These are phyloP conservation scores for Camarhynchus parvulus DNA, from an alignment of 2,113 vertebrate genomes.

Conservation along the genomic window DNA sequence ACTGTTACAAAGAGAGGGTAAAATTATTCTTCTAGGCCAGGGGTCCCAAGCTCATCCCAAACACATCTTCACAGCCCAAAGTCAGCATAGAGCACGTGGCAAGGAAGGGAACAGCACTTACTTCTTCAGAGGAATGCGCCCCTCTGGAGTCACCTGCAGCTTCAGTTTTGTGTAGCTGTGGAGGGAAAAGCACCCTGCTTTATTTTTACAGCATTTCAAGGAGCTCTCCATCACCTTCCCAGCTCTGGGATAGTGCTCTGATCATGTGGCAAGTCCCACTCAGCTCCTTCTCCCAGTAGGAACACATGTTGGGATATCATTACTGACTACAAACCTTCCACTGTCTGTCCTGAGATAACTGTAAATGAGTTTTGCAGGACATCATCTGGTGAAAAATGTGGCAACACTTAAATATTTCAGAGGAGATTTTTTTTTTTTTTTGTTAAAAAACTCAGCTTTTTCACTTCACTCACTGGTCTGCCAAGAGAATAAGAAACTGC, in stretches of 20 bases:
- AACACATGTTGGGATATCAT: not conserved
- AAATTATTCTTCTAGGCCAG: not conserved
- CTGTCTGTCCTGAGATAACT: not conserved
- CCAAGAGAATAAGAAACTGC: not conserved
- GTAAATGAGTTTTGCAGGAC: not conserved
- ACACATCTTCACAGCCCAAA: not conserved
- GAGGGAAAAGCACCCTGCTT: conserved; percentile 30
- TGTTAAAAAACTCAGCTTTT: not conserved
- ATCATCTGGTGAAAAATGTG: not conserved
- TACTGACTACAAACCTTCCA: not conserved
- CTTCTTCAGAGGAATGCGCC: conserved; percentile 95
- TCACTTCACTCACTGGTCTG: not conserved
- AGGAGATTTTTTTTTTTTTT: not conserved
- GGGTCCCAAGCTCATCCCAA: not conserved
- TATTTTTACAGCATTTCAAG: not conserved
- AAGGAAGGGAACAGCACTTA: conserved; percentile 73
- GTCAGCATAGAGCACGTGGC: not conserved
- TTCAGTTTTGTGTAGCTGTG: conserved; percentile 92
- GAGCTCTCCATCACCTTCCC: not conserved
- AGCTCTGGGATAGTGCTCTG: not conserved
- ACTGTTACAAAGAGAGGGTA: not conserved
- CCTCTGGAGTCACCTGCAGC: conserved; percentile 94
- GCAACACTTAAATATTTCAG: not conserved
- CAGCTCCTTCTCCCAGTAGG: not conserved
- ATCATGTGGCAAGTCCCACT: not conserved